Evolutionary conservation across 1,140 invertebrate species (phyloP).

Genomic region (Euura saliciscinereae): DNA sequence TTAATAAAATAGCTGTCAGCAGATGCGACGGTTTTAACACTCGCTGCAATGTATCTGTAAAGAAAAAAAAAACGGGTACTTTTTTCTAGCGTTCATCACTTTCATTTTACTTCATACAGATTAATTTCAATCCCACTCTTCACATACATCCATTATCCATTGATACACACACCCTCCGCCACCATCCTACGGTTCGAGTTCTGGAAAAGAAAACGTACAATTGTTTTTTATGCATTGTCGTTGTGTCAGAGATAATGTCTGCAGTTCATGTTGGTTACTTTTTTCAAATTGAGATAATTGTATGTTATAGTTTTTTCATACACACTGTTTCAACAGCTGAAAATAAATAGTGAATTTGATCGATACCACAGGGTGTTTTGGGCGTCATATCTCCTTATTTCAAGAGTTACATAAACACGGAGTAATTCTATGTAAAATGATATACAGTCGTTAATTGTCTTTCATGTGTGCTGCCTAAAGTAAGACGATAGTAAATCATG

Average conservation of each 20-base stretch:
- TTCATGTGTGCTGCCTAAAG: background rate
- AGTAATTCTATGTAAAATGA: background rate
- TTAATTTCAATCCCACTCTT: background rate
- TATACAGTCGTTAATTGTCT: background rate
- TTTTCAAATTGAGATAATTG: too few species aligned
- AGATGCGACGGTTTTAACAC: background rate
- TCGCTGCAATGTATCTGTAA: conserved; percentile 7
- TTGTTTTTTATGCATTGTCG: too few species aligned
- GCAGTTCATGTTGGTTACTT: too few species aligned
- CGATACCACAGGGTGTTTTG: background rate
- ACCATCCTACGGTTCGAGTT: too few species aligned
- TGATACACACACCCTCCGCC: background rate
- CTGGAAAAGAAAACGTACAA: too few species aligned
- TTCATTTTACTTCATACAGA: background rate
- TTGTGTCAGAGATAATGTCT: too few species aligned
- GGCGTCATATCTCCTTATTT: background rate
- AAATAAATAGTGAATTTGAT: background rate
- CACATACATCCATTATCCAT: background rate
- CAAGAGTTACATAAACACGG: background rate
- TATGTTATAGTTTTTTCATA: too few species aligned
- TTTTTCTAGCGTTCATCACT: background rate
- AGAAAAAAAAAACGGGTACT: background rate
- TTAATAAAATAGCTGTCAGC: background rate
- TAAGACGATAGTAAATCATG: conserved; percentile 7
- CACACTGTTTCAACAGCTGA: too few species aligned